These are phyloP conservation scores for Esox masquinongy DNA, from an alignment of 2,797 vertebrate species.

Conservation along the genomic window DNA sequence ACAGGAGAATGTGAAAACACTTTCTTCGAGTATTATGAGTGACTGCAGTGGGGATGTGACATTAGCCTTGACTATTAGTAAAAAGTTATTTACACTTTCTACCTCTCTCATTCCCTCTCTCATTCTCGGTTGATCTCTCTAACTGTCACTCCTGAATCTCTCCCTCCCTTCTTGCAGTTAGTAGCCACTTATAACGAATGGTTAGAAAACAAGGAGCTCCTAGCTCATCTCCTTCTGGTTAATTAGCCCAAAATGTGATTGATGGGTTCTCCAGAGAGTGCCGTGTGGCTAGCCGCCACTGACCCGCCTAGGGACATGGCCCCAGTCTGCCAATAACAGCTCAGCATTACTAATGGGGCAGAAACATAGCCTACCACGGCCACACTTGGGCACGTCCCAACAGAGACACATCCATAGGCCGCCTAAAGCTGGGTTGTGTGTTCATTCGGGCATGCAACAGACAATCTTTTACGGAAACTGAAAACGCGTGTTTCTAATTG, in stretches of 20 bases:
- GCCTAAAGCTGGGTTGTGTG: neutral
- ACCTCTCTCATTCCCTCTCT: neutral
- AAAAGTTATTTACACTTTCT: neutral
- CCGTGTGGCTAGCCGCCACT: constrained; percentile 27
- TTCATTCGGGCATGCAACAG: neutral
- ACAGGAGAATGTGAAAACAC: neutral
- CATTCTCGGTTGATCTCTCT: constrained; percentile 1
- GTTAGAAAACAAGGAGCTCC: constrained; percentile 28
- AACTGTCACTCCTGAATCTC: constrained; percentile 11
- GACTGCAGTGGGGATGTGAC: neutral
- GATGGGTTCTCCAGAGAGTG: constrained; percentile 60
- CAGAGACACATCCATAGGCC: neutral
- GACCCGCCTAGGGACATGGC: constrained; percentile 46
- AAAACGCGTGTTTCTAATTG: neutral
- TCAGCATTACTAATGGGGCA: constrained; percentile 27
- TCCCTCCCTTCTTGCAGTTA: constrained; percentile 33
- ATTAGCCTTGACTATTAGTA: neutral
- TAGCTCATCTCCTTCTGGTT: constrained; percentile 54
- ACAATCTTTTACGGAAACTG: neutral
- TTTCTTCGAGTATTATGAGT: neutral
- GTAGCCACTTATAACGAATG: constrained; percentile 15
- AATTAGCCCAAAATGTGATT: constrained; percentile 69
- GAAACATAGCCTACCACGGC: constrained; percentile 13
- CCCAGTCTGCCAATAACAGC: constrained; percentile 56
- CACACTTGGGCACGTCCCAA: neutral